Conservation (phyloP, 2,113 vertebrate genomes). For the Nothoprocta perdicaria region DNA sequence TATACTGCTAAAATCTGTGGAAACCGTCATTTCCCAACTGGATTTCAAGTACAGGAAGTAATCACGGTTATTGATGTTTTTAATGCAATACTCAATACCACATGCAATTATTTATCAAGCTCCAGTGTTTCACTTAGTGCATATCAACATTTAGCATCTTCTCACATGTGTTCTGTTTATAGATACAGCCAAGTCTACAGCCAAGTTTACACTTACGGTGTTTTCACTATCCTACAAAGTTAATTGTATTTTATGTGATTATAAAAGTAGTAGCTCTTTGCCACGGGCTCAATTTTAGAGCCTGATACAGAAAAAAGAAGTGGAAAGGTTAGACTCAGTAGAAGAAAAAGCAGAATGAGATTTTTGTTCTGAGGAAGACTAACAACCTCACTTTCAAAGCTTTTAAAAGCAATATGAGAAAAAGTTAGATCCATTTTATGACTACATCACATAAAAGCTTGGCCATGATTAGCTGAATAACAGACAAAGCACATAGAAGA, state of each 20-base stretch:
- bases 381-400: neutral
- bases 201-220: neutral
- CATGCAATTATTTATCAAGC: neutral
- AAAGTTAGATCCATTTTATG: neutral
- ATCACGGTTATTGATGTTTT: neutral
- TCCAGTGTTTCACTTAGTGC: neutral
- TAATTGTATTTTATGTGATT: fast-evolving
- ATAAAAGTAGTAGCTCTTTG: neutral
- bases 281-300: neutral
- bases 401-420: neutral
- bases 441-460: neutral
- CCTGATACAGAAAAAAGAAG: neutral
- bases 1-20: neutral
- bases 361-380: neutral
- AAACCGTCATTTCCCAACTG: neutral
- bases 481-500: neutral
- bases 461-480: neutral
- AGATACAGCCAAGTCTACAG: neutral
- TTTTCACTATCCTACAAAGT: neutral
- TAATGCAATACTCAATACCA: neutral
- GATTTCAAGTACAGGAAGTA: neutral
- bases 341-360: neutral
- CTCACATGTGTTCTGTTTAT: neutral
- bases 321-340: neutral
- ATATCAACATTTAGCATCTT: neutral